A percentile compares a stretch with the other conserved stretches of the same genome.
Conservation (phyloP, 2,113 vertebrate species). For the Sula dactylatra region DNA sequence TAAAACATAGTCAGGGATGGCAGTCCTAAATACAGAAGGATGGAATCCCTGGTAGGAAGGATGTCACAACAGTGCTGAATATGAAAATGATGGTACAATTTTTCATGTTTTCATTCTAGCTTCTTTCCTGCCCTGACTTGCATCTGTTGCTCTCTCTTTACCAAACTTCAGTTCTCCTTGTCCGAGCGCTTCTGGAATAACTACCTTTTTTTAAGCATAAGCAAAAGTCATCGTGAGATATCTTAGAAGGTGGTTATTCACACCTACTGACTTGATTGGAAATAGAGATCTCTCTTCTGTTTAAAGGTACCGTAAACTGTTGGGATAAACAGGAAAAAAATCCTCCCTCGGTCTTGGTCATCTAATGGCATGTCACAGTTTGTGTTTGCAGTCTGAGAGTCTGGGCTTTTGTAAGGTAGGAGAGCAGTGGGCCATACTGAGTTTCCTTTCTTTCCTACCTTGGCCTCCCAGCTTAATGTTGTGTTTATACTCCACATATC, state of each 20-base stretch:
- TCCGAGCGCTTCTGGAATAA: neutral
- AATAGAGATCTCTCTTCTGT: neutral
- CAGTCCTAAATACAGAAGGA: neutral
- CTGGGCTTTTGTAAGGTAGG: neutral
- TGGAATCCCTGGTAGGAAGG: neutral
- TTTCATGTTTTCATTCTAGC: neutral
- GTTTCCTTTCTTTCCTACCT: neutral
- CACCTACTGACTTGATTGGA: neutral
- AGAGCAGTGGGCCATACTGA: neutral
- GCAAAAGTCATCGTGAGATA: neutral
- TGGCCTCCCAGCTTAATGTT: neutral
- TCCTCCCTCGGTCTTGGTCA: neutral
- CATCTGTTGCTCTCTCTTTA: neutral
- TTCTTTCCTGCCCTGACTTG: neutral
- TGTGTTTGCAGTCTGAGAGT: neutral
- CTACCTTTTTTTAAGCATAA: neutral
- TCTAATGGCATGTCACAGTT: neutral
- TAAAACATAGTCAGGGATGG: neutral
- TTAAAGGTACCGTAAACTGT: neutral
- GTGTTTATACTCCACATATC: accelerated
- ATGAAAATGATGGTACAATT: neutral
- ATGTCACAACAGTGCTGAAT: neutral
- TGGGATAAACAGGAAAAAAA: neutral
- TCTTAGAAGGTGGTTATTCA: neutral
- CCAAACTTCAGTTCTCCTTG: neutral